These are phyloP conservation scores for Taenioides sp. DNA, from an alignment of 2,797 vertebrate genomes.

Conservation along the genomic window DNA sequence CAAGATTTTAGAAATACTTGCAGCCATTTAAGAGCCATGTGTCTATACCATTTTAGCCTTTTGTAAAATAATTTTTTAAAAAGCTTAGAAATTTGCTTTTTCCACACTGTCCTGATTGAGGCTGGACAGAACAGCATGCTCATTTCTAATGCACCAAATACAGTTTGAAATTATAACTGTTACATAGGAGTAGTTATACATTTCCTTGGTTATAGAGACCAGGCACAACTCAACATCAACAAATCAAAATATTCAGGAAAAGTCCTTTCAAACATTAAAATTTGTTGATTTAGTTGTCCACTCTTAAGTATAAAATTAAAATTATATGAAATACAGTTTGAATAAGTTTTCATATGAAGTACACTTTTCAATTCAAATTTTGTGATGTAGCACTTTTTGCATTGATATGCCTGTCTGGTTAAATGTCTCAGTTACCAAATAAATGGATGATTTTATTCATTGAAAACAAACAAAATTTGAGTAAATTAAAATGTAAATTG, in stretches of 20 bases:
- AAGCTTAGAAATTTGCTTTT: conserved; percentile 33
- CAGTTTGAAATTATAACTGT: background rate
- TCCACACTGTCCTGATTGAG: conserved; percentile 28
- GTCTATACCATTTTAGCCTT: conserved; percentile 70
- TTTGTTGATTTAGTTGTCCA: background rate
- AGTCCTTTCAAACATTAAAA: background rate
- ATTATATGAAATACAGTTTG: background rate
- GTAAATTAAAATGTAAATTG: conserved; percentile 24
- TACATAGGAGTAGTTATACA: background rate
- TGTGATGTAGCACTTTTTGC: conserved; percentile 20
- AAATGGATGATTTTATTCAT: background rate
- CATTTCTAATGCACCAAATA: conserved; percentile 34
- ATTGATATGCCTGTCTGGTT: conserved; percentile 21
- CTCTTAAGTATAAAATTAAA: background rate
- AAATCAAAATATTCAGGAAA: background rate
- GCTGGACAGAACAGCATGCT: conserved; percentile 21
- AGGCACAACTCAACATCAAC: background rate
- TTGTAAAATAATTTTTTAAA: conserved; percentile 32
- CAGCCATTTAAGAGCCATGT: conserved; percentile 65
- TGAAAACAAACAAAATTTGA: background rate
- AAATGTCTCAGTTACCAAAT: conserved; percentile 16
- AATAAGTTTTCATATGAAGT: background rate
- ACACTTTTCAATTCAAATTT: background rate
- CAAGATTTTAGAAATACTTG: conserved; percentile 30
- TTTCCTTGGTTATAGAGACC: background rate